Evolutionary conservation across 2,797 vertebrate genomes (phyloP), one percentile per base, ranked within the genome.

Genomic region (Rhinogobio ventralis): DNA sequence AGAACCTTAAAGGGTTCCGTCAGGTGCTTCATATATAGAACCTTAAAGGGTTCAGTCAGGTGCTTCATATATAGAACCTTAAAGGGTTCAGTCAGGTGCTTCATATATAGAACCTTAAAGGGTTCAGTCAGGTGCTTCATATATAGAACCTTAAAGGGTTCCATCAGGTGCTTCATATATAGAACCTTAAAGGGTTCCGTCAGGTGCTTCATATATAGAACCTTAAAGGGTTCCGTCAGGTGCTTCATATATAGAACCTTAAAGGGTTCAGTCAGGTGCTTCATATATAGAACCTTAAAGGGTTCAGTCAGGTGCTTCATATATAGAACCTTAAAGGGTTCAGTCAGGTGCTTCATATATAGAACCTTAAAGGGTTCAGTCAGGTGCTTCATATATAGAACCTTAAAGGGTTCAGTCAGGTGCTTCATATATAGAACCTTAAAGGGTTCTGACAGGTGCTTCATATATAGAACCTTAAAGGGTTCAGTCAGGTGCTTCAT

Each of bases 361-460:
- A 23, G 53, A 55, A 4, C 53, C 3, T 55, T 55, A 55, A 55
- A 23, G 20, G 9, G 20, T n/a, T n/a, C 53, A 3, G 0, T 10
- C 9, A 0, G 1, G 2, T 1, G 1, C 20, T n/a, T 57, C 20
- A 23, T 55, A 9, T 55, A 4, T 55, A 9, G 53, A 55, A 23
- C 20, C 20, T 4, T 55, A 23, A 55, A 55, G 53, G 7, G 20
- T 23, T 55, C 7, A 0, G 0, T 55, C 53, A 1, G 1, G 0
- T 4, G 1, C 23, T n/a, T 57, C 23, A 11, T n/a, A 1, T 57
- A 0, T 11, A 25, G 55, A 57, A n/a, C 1, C 23, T n/a, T 57
- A n/a, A n/a, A 57, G 20, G 20, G 57, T 5, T 60, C 10, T 4
- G 0, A 13, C n/a, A 0, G 0, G 0, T 0, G 0, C n/a, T 13